A percentile compares a stretch with the other conserved stretches of the same genome.
These are phyloP conservation scores for Perca fluviatilis DNA, from an alignment of 2,113 vertebrate genomes.

Conservation along the genomic window DNA sequence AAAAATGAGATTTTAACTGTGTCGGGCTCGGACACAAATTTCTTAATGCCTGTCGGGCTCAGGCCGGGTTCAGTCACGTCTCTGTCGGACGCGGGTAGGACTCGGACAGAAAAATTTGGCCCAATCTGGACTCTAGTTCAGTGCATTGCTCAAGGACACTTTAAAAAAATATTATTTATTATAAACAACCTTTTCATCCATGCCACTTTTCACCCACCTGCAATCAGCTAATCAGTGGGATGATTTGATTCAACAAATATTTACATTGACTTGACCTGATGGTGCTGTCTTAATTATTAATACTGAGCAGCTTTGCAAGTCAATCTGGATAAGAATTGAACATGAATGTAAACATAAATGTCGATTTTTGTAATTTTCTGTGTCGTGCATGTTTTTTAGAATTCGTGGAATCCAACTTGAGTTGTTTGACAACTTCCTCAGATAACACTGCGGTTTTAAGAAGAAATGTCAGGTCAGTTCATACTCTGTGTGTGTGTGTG, in stretches of 20 bases:
- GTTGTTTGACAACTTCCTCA: conserved; percentile 19
- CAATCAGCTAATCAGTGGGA: conserved; percentile 13
- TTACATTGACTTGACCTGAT: not conserved
- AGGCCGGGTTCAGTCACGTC: too few species aligned
- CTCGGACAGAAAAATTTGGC: too few species aligned
- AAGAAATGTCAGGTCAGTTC: conserved; percentile 12
- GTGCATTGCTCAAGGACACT: not conserved
- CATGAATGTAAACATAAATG: not conserved
- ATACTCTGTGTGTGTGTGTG: conserved; percentile 1
- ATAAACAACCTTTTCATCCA: not conserved
- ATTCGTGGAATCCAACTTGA: not conserved
- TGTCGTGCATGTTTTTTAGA: too few species aligned
- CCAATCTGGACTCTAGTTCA: not conserved
- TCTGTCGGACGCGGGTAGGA: too few species aligned
- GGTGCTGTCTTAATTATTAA: not conserved
- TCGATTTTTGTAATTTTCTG: not conserved
- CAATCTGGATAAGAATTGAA: not conserved
- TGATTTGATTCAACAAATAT: conserved; percentile 4
- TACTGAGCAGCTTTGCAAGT: not conserved
- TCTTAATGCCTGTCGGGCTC: too few species aligned
- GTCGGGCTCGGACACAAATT: too few species aligned
- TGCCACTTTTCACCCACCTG: not conserved
- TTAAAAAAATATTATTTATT: too few species aligned
- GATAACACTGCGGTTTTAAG: conserved; percentile 6
- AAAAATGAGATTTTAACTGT: too few species aligned